Evolutionary conservation across 2,888 invertebrate genomes (phyloP).

Genomic region (Pyralis farinalis): DNA sequence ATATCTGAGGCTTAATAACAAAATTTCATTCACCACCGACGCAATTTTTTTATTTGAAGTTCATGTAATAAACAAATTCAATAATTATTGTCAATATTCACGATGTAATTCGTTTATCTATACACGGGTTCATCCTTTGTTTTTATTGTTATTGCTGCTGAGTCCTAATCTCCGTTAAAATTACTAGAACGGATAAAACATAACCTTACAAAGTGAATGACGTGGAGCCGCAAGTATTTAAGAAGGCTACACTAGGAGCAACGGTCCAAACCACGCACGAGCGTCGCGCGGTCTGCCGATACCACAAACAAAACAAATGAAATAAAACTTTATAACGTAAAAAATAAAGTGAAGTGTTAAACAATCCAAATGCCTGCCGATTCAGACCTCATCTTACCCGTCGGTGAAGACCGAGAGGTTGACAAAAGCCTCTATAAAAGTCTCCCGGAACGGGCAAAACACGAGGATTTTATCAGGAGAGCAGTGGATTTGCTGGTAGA

Average conservation of each 20-base stretch:
- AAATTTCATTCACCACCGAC: too few relatives aligned
- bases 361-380: constrained; percentile 63
- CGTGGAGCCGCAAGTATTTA: constrained; percentile 62
- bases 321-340: constrained; percentile 27
- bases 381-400: constrained; percentile 61
- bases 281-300: constrained; percentile 60
- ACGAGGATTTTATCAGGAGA: constrained; percentile 87
- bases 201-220: constrained; percentile 72
- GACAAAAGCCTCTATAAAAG: constrained; percentile 75
- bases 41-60: too few relatives aligned
- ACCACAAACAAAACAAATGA: constrained; percentile 35
- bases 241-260: constrained; percentile 56
- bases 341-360: constrained; percentile 29
- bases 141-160: constrained; percentile 1
- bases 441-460: constrained; percentile 81
- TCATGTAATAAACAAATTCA: too few relatives aligned
- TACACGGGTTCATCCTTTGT: too few relatives aligned
- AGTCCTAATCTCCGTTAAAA: constrained; percentile 17
- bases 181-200: constrained; percentile 32
- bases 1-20: too few relatives aligned
- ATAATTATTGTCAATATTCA: too few relatives aligned
- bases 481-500: constrained; percentile 87
- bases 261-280: constrained; percentile 55
- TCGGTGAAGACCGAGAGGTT: constrained; percentile 46
- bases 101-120: too few relatives aligned